A percentile compares a stretch with the other conserved stretches of the same genome.
phyloP scores from a whole-genome alignment of 2,797 vertebrate genomes.

The Mionectes olivaceus region DNA sequence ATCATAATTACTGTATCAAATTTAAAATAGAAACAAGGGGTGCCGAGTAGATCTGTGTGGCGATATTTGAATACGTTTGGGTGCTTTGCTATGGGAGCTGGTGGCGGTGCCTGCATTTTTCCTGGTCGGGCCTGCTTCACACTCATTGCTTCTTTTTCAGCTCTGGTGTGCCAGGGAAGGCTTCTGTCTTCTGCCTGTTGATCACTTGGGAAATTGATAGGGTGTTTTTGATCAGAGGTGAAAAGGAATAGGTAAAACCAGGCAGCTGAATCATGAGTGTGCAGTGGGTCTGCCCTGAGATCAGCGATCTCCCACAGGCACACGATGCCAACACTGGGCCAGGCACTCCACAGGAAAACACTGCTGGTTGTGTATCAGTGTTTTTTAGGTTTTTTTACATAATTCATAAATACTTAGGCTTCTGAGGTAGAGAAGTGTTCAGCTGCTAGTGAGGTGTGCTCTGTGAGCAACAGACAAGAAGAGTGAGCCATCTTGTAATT shows the following conservation, averaged over 20 bases:
- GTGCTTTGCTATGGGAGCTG: not conserved
- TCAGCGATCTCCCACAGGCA: not conserved
- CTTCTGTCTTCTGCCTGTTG: not conserved
- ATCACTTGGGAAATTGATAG: not conserved
- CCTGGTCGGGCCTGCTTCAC: not conserved
- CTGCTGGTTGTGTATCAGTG: accelerated
- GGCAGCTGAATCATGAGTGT: accelerated
- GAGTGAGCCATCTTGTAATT: not conserved
- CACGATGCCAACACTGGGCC: accelerated
- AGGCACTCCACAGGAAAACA: accelerated
- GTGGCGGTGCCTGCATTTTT: not conserved
- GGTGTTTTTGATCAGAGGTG: not conserved
- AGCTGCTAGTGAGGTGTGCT: not conserved
- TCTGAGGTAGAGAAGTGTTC: not conserved
- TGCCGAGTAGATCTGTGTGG: accelerated
- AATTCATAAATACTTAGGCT: not conserved
- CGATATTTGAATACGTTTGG: not conserved
- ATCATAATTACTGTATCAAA: not conserved
- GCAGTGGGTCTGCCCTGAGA: not conserved
- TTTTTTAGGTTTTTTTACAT: not conserved
- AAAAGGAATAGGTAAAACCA: not conserved
- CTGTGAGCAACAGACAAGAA: not conserved
- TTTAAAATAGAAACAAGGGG: not conserved
- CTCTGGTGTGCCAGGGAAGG: accelerated
- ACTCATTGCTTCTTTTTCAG: not conserved